Conservation (phyloP, 2,113 vertebrate species). For the Vulpes vulpes region DNA sequence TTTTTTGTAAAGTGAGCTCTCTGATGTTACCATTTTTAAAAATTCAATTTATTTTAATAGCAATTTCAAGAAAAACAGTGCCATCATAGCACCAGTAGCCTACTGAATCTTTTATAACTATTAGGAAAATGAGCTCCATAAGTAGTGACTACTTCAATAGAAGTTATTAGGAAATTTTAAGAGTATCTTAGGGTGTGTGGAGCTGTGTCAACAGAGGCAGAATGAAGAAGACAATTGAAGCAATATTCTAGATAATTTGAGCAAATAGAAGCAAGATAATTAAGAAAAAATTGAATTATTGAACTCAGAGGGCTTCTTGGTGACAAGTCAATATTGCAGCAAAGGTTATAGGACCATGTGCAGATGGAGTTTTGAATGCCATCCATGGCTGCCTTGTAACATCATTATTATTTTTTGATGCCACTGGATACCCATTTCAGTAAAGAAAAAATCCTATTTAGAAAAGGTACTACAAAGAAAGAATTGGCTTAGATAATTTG, state of each 20-base stretch:
- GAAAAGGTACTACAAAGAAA: neutral
- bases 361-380: neutral
- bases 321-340: neutral
- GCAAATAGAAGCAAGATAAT: slow-evolving; percentile 41
- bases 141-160: neutral
- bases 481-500: neutral
- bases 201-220: neutral
- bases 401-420: neutral
- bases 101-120: slow-evolving; percentile 63
- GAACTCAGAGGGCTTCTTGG: neutral
- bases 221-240: neutral
- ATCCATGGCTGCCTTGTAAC: neutral
- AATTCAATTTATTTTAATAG: slow-evolving; percentile 72
- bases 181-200: neutral
- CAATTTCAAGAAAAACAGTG: slow-evolving; percentile 81
- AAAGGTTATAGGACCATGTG: neutral
- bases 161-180: slow-evolving; percentile 39
- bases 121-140: slow-evolving; percentile 73
- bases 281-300: neutral
- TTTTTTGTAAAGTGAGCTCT: slow-evolving; percentile 53
- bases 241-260: slow-evolving; percentile 41
- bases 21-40: slow-evolving; percentile 56
- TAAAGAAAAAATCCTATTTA: neutral
- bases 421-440: neutral
- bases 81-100: neutral